Conservation (phyloP, 2,113 vertebrate species). For the Origma solitaria region DNA sequence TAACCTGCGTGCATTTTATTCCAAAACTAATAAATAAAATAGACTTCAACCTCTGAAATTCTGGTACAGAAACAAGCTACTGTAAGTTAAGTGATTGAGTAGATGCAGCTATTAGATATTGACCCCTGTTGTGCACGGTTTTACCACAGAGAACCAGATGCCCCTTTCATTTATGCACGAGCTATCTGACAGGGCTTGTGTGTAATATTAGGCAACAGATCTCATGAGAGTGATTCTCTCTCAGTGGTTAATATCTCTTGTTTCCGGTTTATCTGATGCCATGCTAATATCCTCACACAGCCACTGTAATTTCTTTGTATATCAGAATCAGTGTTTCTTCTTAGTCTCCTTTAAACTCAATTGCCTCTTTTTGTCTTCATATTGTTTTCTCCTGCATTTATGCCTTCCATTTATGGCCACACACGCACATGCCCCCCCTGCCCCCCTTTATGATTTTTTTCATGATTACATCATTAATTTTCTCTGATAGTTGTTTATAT, state of each 20-base stretch:
- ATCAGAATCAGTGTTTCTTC: background rate
- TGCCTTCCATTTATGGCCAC: background rate
- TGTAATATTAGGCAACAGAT: background rate
- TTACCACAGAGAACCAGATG: background rate
- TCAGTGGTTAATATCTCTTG: background rate
- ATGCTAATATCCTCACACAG: background rate
- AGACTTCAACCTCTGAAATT: background rate
- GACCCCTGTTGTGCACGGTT: background rate
- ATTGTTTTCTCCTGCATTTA: background rate
- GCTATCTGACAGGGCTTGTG: background rate
- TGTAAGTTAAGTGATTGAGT: background rate
- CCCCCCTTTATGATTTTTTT: background rate
- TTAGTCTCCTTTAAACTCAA: background rate
- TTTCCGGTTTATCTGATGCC: background rate
- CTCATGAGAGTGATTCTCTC: background rate
- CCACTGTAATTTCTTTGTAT: background rate
- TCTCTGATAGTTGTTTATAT: background rate
- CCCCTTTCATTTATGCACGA: background rate
- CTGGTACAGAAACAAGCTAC: background rate
- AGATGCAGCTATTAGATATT: background rate
- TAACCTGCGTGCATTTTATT: background rate
- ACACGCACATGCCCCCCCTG: accelerated
- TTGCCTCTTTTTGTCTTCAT: background rate
- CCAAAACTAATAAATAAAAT: background rate
- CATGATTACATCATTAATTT: background rate